phyloP scores from a whole-genome alignment of 1,140 invertebrate species.

The Phthorimaea operculella region DNA sequence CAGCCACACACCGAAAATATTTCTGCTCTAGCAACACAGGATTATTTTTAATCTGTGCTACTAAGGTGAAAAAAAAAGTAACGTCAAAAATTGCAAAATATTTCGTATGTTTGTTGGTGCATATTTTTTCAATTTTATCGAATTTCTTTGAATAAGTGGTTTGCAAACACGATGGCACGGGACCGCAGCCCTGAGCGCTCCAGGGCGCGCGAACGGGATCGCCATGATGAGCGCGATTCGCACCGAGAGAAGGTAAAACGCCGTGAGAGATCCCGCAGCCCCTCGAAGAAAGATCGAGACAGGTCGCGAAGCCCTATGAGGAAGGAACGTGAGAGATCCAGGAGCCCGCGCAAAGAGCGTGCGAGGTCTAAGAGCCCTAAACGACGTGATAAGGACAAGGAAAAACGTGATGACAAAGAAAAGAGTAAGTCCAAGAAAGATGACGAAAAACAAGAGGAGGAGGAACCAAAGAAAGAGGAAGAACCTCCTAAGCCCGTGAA shows the following conservation, averaged over 20 bases:
- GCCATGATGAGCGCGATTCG: slow-evolving; percentile 50
- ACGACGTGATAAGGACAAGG: slow-evolving; percentile 52
- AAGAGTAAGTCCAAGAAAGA: slow-evolving; percentile 65
- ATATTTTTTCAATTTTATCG: too few species aligned
- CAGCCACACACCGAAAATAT: neutral
- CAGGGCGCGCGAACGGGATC: slow-evolving; percentile 47
- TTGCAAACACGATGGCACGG: slow-evolving; percentile 31
- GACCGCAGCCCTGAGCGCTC: slow-evolving; percentile 53
- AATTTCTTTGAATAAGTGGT: neutral
- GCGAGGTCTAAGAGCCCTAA: slow-evolving; percentile 46
- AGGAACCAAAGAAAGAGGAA: slow-evolving; percentile 50
- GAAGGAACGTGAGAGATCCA: slow-evolving; percentile 28
- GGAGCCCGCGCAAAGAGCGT: slow-evolving; percentile 39
- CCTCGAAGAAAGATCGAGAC: slow-evolving; percentile 38
- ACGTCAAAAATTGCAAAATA: neutral
- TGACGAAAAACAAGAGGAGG: slow-evolving; percentile 52
- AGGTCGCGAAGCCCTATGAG: slow-evolving; percentile 15
- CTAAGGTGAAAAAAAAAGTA: neutral
- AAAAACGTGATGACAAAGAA: slow-evolving; percentile 54
- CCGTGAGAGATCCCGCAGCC: slow-evolving; percentile 43
- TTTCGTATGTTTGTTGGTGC: too few species aligned
- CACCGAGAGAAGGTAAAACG: slow-evolving; percentile 53
- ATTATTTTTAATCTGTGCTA: neutral
- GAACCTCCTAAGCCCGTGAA: slow-evolving; percentile 68
- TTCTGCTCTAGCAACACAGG: neutral